Evolutionary conservation across 2,888 invertebrate species (phyloP), one percentile per base, ranked within the genome.

Genomic region (Sarcophaga subvicina): DNA sequence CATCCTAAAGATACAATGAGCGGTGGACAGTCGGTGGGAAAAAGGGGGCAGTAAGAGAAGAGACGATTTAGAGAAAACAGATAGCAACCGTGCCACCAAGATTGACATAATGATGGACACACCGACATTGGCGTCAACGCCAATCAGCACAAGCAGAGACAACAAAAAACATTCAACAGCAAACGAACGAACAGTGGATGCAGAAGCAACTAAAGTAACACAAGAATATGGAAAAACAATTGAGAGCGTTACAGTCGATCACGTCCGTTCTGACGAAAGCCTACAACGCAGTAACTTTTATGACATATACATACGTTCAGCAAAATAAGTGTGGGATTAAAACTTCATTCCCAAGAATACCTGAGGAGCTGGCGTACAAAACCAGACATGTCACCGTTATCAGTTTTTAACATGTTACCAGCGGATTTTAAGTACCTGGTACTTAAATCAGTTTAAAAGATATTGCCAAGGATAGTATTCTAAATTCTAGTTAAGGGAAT

Each of bases 41-140:
- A 14, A 59, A 25, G 37, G 49, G 49, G 66, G 17, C 14, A 14
- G 62, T 78, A 73, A 49, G 49, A 72, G 49, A 62, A 73, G 45
- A 12, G 80, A 66, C 45, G 27, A 67, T 17, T 63, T 71, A 75
- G 27, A 72, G 47, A 83, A 54, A 76, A 79, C 60, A 76, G 73
- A 54, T n/a, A 90, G 91, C 89, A 89, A 89, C 88, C 90, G 90
- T 91, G 89, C 91, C 91, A 91, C 90, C 90, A 90, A 90, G 91
- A 91, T 91, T 92, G 92, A 91, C 91, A 92, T 87, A 75, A 63
- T 87, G 87, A 89, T 80, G 83, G 89, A 88, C 87, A 87, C 63
- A 62, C 80, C 25, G 75, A 83, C 64, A 80, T 80, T 49, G 22
- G 5, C 49, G 49, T 25, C 70, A 70, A 49, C 45, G 77, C 37